phyloP scores from a whole-genome alignment of 2,888 invertebrate genomes.

The Polyommatus icarus region DNA sequence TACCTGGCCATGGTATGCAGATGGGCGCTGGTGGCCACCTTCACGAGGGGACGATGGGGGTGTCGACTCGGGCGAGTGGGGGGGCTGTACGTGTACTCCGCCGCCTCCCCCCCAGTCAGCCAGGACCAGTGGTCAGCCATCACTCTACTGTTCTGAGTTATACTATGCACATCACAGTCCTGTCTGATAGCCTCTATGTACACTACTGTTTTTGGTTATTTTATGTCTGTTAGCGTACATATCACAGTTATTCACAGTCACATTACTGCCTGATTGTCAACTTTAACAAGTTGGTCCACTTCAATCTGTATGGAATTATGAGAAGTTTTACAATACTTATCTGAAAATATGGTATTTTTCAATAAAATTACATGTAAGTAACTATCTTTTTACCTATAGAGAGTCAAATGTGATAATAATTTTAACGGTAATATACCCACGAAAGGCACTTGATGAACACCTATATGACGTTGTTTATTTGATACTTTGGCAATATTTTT shows the following conservation, averaged over 20 bases:
- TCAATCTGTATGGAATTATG: neutral
- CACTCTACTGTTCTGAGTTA: neutral
- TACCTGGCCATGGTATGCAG: conserved; percentile 72
- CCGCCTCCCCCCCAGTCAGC: conserved; percentile 62
- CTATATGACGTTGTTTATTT: too few species aligned
- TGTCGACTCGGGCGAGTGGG: conserved; percentile 67
- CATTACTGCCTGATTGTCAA: neutral
- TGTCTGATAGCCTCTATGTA: neutral
- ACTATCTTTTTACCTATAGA: too few species aligned
- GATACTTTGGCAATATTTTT: too few species aligned
- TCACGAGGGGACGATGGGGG: conserved; percentile 71
- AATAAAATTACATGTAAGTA: too few species aligned
- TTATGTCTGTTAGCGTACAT: neutral
- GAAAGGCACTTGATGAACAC: too few species aligned
- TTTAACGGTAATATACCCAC: too few species aligned
- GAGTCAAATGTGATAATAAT: too few species aligned
- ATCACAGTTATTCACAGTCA: neutral
- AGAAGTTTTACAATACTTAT: neutral
- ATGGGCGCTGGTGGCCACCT: conserved; percentile 71
- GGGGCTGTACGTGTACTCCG: conserved; percentile 75
- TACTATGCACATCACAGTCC: neutral
- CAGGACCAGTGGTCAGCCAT: conserved; percentile 77
- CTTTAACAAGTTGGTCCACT: neutral
- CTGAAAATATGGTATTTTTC: neutral
- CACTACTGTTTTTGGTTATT: conserved; percentile 6